phyloP scores from a whole-genome alignment of 2,113 vertebrate genomes.

The Rhinopomastus cyanomelas region DNA sequence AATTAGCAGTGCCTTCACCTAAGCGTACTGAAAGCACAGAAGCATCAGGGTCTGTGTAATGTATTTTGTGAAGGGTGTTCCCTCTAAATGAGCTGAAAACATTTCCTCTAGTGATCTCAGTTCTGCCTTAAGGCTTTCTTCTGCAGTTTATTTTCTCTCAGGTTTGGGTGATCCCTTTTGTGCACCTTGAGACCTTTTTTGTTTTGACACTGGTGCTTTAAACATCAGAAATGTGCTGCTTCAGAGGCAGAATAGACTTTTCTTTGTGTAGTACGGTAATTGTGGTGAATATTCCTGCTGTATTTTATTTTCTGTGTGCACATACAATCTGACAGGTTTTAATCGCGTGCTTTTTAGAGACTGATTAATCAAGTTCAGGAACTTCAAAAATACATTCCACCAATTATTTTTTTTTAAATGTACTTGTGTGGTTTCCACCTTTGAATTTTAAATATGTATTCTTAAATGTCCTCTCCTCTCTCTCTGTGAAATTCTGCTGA shows the following conservation, averaged over 20 bases:
- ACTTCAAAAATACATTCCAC: conserved; percentile 49
- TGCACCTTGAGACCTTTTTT: background rate
- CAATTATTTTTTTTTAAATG: background rate
- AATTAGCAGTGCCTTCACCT: background rate
- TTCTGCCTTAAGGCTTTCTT: background rate
- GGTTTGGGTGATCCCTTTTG: background rate
- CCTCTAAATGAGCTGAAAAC: conserved; percentile 21
- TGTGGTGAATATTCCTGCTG: background rate
- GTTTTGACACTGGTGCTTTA: background rate
- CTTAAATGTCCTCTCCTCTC: background rate
- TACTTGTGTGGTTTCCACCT: background rate
- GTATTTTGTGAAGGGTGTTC: conserved; percentile 31
- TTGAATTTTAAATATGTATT: conserved; percentile 39
- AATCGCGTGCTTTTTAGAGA: conserved; percentile 30
- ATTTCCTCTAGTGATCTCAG: conserved; percentile 13
- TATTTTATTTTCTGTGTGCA: background rate
- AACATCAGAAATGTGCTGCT: background rate
- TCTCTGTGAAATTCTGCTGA: background rate
- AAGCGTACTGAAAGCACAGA: background rate
- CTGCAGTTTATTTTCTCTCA: background rate
- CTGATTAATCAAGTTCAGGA: conserved; percentile 56
- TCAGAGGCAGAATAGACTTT: background rate
- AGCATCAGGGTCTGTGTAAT: background rate
- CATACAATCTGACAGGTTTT: background rate
- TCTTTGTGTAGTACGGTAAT: background rate